Base-by-base conservation (phyloP, 2,888 invertebrate genomes). In the Horisme vitalbata region DNA sequence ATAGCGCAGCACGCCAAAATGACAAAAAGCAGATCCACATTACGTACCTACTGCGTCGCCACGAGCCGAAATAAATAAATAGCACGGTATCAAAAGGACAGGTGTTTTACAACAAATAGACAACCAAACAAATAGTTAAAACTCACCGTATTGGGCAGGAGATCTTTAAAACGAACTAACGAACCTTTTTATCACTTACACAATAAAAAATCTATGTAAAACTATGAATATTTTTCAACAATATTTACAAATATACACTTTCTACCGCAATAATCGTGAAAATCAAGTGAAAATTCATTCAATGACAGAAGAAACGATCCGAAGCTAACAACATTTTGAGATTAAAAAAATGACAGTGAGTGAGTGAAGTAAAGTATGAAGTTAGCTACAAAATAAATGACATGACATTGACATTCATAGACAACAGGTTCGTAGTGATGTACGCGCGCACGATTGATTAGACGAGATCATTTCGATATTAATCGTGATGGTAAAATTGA, bases 201-300 rank as follows among this genome's bases (percentile, higher is more conserved):
- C 54, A 61, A 65, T 54, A 56, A 65, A 56, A 57, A 57, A 54
- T 48, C 32, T 41, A 50, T 53, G 54, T 59, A 57, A 68, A 61
- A 52, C 23, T 15, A 61, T 57, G 52, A 60, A 61, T 66, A 65
- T 68, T 61, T n/a, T 18, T 59, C 52, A 55, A 39, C 44, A 61
- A 59, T 79, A 82, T 83, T 80, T 77, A 78, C 75, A 74, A 68
- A 64, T 72, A 63, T 66, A 60, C 75, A 82, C 75, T 86, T 86
- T 87, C 85, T 85, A 86, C 83, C 83, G 83, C 83, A 18, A 5
- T 5, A 18, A 18, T 5, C 4, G 18, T 81, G 83, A 68, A 78
- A 75, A 64, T 79, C 72, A 75, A 76, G 73, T 79, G 69, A 66
- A 70, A 57, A 60, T 39, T 67, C 41, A 37, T 67, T 36, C n/a